Percentiles rank a stretch among this genome's conserved stretches.
phyloP scores from a whole-genome alignment of 1,140 invertebrate genomes.

The Brachionus koreanus region DNA sequence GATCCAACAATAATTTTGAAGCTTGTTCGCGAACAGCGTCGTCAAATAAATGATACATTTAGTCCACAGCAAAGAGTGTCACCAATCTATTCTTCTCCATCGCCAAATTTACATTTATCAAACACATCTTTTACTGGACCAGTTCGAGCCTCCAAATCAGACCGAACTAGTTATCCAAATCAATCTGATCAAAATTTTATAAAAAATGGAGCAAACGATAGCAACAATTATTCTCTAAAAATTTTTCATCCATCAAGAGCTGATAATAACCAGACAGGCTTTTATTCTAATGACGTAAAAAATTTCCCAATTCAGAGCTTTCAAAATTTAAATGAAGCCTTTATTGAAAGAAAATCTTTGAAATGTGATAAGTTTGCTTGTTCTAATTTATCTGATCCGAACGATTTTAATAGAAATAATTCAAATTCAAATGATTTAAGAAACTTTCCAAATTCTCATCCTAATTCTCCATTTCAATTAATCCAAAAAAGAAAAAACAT shows the following conservation, averaged over 20 bases:
- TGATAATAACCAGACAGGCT: background rate
- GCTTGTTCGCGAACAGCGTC: slow-evolving; percentile 33
- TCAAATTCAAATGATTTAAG: background rate
- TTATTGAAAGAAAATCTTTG: background rate
- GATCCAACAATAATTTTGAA: slow-evolving; percentile 34
- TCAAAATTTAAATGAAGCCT: background rate
- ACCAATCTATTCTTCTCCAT: background rate
- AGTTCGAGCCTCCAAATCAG: background rate
- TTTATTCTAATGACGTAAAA: background rate
- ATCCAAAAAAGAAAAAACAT: background rate
- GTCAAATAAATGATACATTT: slow-evolving; percentile 42
- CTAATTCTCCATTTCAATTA: background rate
- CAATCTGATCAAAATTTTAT: background rate
- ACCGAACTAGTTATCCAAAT: background rate
- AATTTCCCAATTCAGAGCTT: background rate
- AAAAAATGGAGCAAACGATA: background rate
- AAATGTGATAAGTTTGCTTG: background rate
- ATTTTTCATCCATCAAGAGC: background rate
- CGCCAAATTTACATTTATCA: background rate
- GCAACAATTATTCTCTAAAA: no score
- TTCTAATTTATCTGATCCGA: background rate
- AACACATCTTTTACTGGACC: background rate
- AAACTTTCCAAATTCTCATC: background rate
- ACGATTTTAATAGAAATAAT: background rate
- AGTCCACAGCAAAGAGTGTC: background rate